Base-by-base conservation (phyloP, 2,113 vertebrate species). In the Elephas maximus region DNA sequence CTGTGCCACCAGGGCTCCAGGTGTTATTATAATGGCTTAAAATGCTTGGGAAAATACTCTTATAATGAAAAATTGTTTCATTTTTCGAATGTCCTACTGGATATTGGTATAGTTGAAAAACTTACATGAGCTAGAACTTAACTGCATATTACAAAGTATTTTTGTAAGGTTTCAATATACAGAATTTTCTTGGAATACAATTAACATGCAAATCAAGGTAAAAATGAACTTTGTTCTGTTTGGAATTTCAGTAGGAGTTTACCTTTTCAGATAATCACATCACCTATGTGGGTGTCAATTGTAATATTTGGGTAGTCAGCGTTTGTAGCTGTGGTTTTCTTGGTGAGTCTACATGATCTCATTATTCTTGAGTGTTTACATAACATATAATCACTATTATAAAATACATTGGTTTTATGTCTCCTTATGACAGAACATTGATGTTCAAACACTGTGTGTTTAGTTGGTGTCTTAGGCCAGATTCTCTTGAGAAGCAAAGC, bases 171-270 rank as follows among this genome's bases (percentile, higher is more conserved):
- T 90, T 93, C 33, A 86, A 28, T 67, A 77, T 11, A 24, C 7
- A 67, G 44, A 51, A 51, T 91, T 91, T 91, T 77, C 73, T 69
- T 30, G 76, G 78, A 77, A 76, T 77, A 11, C 37, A 67, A 71
- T 41, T 48, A 84, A 48, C 21, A 74, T 28, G n/a, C 14, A 28
- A 69, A 26, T 77, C 73, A 69, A 30, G 17, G 77, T 82, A 77
- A 90, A 65, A 77, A n/a, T 67, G 8, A n/a, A 44, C 48, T 96
- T 93, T 53, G 62, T 74, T 91, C 57, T 94, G 37, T 57, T 86
- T 81, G 76, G 28, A 82, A 57, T 14, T 93, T 93, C 57, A 17
- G n/a, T 51, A 44, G 44, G 18, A 45, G 3, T 63, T 93, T 51
- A 5, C 57, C 41, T 76, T 81, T 62, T 63, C 69, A 53, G 57